Evolutionary conservation across 2,888 invertebrate genomes (phyloP).

Genomic region (Craniophora ligustri): DNA sequence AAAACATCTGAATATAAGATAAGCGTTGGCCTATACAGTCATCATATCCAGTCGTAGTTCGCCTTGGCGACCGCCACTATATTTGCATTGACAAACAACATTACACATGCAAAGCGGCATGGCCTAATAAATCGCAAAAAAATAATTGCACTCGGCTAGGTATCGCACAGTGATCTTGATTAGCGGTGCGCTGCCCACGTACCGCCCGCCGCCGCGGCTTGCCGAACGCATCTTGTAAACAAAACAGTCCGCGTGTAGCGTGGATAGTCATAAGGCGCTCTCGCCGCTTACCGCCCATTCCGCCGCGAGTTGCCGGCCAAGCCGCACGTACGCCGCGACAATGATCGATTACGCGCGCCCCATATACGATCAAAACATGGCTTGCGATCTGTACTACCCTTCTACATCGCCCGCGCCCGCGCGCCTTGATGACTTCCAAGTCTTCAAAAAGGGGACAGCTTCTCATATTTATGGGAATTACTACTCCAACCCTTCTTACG

Average conservation of each 20-base stretch:
- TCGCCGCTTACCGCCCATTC: slow-evolving; percentile 65
- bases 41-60: slow-evolving; percentile 26
- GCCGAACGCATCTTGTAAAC: slow-evolving; percentile 70
- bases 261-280: slow-evolving; percentile 68
- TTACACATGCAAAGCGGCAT: slow-evolving; percentile 32
- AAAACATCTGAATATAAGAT: slow-evolving; percentile 26
- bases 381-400: slow-evolving; percentile 75
- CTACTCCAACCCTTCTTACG: slow-evolving; percentile 76
- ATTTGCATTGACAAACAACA: slow-evolving; percentile 42
- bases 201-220: slow-evolving; percentile 30
- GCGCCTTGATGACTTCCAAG: slow-evolving; percentile 84
- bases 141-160: slow-evolving; percentile 30
- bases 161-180: slow-evolving; percentile 48
- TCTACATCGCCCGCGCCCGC: slow-evolving; percentile 77
- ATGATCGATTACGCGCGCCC: slow-evolving; percentile 86
- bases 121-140: slow-evolving; percentile 51
- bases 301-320: slow-evolving; percentile 69
- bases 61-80: slow-evolving; percentile 35
- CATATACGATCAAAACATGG: slow-evolving; percentile 79
- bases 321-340: slow-evolving; percentile 69
- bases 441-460: slow-evolving; percentile 80
- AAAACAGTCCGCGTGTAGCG: slow-evolving; percentile 70
- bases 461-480: slow-evolving; percentile 78
- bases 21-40: slow-evolving; percentile 35
- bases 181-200: slow-evolving; percentile 38